These are phyloP conservation scores for Syngnathus acus DNA, from an alignment of 2,797 vertebrate genomes.

Conservation along the genomic window DNA sequence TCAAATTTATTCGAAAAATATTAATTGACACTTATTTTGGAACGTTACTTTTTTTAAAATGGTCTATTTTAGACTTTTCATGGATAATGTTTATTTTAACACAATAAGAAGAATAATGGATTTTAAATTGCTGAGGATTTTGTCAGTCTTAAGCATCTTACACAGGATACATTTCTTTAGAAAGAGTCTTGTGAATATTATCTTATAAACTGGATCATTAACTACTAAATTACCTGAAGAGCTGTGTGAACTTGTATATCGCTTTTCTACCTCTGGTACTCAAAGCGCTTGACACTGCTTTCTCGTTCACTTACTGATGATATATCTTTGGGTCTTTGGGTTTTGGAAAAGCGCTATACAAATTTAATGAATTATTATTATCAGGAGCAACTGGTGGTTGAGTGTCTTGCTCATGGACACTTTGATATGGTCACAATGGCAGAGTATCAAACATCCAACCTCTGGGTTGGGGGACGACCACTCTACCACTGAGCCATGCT, in stretches of 20 bases:
- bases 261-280: too few relatives aligned
- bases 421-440: too few relatives aligned
- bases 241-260: background rate
- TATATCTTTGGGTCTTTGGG: too few relatives aligned
- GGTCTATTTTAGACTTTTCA: background rate
- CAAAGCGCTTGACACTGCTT: too few relatives aligned
- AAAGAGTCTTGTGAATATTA: background rate
- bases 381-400: too few relatives aligned
- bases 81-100: background rate
- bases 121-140: background rate
- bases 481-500: too few relatives aligned
- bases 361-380: too few relatives aligned
- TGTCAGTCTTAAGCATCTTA: background rate
- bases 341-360: too few relatives aligned
- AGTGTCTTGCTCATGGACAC: too few relatives aligned
- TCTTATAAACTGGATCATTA: slow-evolving; percentile 14
- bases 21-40: background rate
- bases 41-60: background rate
- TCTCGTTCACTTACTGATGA: too few relatives aligned
- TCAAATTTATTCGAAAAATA: background rate
- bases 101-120: background rate
- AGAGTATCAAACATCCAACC: too few relatives aligned
- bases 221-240: slow-evolving; percentile 19
- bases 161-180: background rate
- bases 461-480: too few relatives aligned